Conservation (phyloP, 2,797 vertebrate species). For the Acrossocheilus fasciatus region DNA sequence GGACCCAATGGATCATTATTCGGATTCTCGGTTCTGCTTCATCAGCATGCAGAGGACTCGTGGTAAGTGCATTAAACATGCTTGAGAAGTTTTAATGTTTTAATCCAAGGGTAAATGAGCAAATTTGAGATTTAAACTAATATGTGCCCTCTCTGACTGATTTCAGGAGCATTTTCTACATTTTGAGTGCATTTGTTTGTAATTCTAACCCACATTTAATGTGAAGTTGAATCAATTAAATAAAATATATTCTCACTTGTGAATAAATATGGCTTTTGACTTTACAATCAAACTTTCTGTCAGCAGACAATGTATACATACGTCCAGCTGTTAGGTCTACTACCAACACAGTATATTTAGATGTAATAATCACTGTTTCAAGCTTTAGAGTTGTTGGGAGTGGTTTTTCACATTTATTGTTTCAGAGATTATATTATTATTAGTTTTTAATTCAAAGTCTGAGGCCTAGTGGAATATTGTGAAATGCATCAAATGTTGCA, state of each 20-base stretch:
- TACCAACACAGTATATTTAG: not conserved
- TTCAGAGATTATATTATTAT: not conserved
- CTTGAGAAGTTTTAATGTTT: not conserved
- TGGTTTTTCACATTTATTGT: not conserved
- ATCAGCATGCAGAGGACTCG: constrained; percentile 70
- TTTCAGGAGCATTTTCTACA: not conserved
- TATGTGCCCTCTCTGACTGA: not conserved
- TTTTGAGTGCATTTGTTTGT: not conserved
- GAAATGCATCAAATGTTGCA: not conserved
- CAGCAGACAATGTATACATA: not conserved
- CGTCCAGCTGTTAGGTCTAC: not conserved
- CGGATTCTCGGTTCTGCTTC: constrained; percentile 84
- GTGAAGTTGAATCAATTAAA: not conserved
- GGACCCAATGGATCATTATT: constrained; percentile 77
- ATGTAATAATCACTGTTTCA: not conserved
- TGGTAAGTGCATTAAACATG: constrained; percentile 76
- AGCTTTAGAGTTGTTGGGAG: not conserved
- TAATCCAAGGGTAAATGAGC: not conserved
- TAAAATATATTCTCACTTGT: not conserved
- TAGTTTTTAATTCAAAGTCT: not conserved
- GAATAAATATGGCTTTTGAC: not conserved
- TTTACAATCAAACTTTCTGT: not conserved
- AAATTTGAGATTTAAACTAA: not conserved
- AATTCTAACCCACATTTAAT: not conserved
- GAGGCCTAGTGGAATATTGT: not conserved